Percentiles rank a stretch among this genome's conserved stretches.
These are phyloP conservation scores for Thaumetopoea pityocampa DNA, from an alignment of 1,140 invertebrate species.

Conservation along the genomic window DNA sequence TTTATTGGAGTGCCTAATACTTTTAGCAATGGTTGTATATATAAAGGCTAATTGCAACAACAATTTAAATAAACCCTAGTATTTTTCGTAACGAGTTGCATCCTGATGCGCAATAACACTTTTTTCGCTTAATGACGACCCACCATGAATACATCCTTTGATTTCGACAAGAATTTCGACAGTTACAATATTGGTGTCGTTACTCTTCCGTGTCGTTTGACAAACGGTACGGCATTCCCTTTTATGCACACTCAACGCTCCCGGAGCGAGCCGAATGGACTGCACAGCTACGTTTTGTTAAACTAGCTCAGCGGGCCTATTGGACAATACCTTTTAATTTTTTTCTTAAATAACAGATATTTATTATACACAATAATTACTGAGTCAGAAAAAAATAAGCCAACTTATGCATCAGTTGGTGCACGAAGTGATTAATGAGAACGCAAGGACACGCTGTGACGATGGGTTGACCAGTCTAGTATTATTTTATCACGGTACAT, in stretches of 20 bases:
- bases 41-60: no score
- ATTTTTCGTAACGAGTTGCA: no score
- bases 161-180: conserved; percentile 42
- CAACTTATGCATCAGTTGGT: no score
- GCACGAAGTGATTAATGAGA: no score
- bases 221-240: conserved; percentile 48
- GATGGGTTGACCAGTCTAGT: conserved; percentile 11
- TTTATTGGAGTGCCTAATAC: no score
- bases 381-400: no score
- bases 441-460: no score
- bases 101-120: no score
- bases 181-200: conserved; percentile 55
- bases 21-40: no score
- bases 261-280: conserved; percentile 40
- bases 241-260: conserved; percentile 40
- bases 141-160: conserved; percentile 49
- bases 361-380: no score
- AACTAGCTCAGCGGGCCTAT: conserved; percentile 33
- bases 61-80: no score
- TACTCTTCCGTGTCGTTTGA: conserved; percentile 37
- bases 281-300: conserved; percentile 43
- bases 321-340: conserved; percentile 39
- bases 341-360: no score
- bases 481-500: conserved; percentile 34
- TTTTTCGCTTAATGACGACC: conserved; percentile 36